A percentile compares a stretch with the other conserved stretches of the same genome.
Evolutionary conservation across 2,113 vertebrate species (phyloP).

Genomic region (Pteronura brasiliensis): DNA sequence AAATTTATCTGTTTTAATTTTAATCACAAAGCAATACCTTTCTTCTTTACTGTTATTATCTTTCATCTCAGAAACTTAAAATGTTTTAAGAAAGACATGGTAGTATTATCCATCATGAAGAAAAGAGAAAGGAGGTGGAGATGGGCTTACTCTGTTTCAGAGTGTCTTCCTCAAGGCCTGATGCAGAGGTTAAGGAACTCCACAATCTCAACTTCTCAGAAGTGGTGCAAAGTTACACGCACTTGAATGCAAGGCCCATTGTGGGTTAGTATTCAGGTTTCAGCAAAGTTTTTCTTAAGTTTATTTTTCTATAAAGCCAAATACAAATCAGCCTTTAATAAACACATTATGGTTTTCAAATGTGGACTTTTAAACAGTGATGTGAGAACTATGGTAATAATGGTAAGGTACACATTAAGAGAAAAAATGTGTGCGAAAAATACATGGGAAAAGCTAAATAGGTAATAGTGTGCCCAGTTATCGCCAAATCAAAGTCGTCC

Average conservation of each 20-base stretch:
- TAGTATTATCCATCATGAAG: not conserved
- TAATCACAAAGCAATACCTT: conserved; percentile 51
- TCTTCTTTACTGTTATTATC: not conserved
- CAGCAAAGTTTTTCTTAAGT: conserved; percentile 7
- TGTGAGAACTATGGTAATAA: conserved; percentile 5
- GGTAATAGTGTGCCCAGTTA: not conserved
- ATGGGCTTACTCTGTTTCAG: not conserved
- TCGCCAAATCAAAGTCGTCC: not conserved
- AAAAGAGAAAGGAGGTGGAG: not conserved
- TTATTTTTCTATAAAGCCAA: conserved; percentile 29
- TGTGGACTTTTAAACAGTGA: not conserved
- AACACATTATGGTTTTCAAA: conserved; percentile 5
- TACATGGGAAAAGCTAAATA: not conserved
- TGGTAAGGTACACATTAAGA: not conserved
- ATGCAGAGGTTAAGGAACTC: not conserved
- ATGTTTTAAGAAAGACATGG: not conserved
- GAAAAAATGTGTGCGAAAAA: not conserved
- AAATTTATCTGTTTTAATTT: conserved; percentile 48
- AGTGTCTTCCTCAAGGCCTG: not conserved
- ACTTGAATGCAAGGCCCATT: not conserved
- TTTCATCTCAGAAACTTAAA: conserved; percentile 43
- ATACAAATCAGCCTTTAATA: conserved; percentile 23
- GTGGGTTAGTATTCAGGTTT: conserved; percentile 20
- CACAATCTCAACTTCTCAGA: not conserved
- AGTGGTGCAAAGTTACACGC: conserved; percentile 22